Evolutionary conservation across 2,113 vertebrate genomes (phyloP), one percentile per base, ranked within the genome.

Genomic region (Malurus alboscapulatus): DNA sequence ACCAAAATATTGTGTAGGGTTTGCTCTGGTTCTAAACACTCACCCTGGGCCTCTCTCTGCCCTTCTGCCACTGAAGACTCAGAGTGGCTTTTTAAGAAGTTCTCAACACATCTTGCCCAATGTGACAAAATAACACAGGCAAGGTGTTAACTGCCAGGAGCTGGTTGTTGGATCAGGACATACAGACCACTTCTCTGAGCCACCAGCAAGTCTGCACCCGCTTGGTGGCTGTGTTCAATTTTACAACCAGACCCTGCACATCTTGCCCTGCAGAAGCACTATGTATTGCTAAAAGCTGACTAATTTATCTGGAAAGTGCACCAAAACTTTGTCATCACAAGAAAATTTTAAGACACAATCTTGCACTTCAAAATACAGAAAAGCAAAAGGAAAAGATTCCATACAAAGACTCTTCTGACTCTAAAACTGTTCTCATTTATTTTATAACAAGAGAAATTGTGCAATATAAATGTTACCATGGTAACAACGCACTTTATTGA

Each of bases 401-500:
- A 63, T 30, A 82, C 38, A 59, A 89, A 74, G 59, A 85, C 29
- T 92, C 47, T 47, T 85, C 67, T 88, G 44, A 79, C 81, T 89
- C 77, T 85, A 73, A 90, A 96, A 94, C 75, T 80, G 63, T 81
- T 94, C 84, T 80, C 71, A 71, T 92, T 94, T 96, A 95, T 96
- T 94, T 93, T 93, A 67, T 91, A 94, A 90, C 68, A 84, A 84
- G 66, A 96, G 91, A 94, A 90, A 92, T 48, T 63, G 84, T 77
- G 79, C 93, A 84, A 96, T 84, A 95, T 82, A 85, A 95, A 81
- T 72, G 95, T 94, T 96, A 75, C 96, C 93, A 96, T 97, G 92
- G 96, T 73, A 95, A 96, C 95, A 88, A 94, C 44, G 95, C 95
- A 95, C 79, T 95, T 93, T 93, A 94, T 87, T 94, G 94, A 97